Evolutionary conservation across 2,888 invertebrate genomes (phyloP), one percentile per base, ranked within the genome.

Genomic region (Apotomis betuletana): DNA sequence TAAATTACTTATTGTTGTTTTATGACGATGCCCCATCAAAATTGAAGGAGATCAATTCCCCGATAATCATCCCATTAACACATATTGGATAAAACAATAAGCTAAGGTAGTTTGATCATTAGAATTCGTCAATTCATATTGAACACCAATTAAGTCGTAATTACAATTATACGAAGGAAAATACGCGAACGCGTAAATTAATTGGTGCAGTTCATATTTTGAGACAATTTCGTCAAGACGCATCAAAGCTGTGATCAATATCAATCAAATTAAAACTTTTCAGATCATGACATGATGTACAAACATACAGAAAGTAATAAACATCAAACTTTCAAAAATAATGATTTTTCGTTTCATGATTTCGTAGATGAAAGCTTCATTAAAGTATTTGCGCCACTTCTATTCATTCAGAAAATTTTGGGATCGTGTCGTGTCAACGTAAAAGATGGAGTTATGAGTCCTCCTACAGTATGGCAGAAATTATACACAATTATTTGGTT

Each of bases 361-460:
- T 87, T 89, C 52, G 78, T 90, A 55, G 84, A 88, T n/a, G 80
- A 85, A 55, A 75, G 81, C 38, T 85, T 85, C 27, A 72, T 86
- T 0, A 83, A 79, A 52, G 76, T 78, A 36, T 83, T 85, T 51
- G 38, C 38, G 51, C 8, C 52, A n/a, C 41, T 52, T 63, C 63
- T 12, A 5, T 38, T 63, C n/a, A 8, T 84, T 3, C 88, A 89
- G 77, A 77, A 70, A 27, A 1, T 87, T 0, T 68, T 87, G 49
- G 89, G 87, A 2, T 80, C 85, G 3, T 83, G 84, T 67, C 81
- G 90, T 36, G 79, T 90, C 3, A 74, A 87, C 55, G 75, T 83
- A 2, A 85, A 79, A 70, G 78, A 87, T 38, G 13, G 52, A 51
- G 15, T 52, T 15, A 52, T 52, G 6, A 38, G 36, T 27, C 51